Percentiles rank a stretch among this genome's conserved stretches.
Conservation (phyloP, 2,113 vertebrate species). For the Eolophus roseicapilla region DNA sequence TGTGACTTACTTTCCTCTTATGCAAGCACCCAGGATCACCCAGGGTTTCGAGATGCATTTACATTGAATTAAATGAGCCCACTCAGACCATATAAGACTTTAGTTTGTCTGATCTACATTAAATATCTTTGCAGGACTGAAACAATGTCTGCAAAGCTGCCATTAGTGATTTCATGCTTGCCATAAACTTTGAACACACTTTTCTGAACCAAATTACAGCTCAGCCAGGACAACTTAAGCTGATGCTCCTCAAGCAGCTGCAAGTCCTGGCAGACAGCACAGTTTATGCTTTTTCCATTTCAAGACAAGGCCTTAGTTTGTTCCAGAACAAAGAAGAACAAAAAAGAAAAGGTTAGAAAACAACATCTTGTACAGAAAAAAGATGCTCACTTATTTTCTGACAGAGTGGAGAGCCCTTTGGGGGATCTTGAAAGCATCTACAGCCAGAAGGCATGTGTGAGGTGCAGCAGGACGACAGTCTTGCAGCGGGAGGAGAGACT, state of each 20-base stretch:
- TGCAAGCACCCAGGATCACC: background rate
- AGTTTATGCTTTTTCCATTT: background rate
- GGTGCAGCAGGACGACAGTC: slow-evolving; percentile 2
- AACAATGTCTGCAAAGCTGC: background rate
- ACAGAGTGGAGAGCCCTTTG: slow-evolving; percentile 16
- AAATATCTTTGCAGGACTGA: background rate
- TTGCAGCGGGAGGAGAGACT: background rate
- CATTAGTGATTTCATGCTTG: background rate
- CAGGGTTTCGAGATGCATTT: background rate
- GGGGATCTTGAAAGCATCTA: slow-evolving; percentile 48
- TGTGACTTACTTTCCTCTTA: background rate
- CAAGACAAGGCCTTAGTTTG: background rate
- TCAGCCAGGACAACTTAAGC: background rate
- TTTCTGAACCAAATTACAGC: background rate
- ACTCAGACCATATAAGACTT: background rate
- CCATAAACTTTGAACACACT: background rate
- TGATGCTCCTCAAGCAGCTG: background rate
- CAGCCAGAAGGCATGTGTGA: slow-evolving; percentile 26
- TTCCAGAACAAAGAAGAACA: background rate
- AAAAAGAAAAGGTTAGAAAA: background rate
- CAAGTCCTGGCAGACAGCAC: background rate
- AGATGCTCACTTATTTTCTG: slow-evolving; percentile 26
- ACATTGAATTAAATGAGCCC: background rate
- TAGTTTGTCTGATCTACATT: background rate
- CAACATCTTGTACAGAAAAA: background rate